A percentile compares a stretch with the other conserved stretches of the same genome.
Conservation (phyloP, 2,797 vertebrate genomes). For the Phoxinus dragarum region DNA sequence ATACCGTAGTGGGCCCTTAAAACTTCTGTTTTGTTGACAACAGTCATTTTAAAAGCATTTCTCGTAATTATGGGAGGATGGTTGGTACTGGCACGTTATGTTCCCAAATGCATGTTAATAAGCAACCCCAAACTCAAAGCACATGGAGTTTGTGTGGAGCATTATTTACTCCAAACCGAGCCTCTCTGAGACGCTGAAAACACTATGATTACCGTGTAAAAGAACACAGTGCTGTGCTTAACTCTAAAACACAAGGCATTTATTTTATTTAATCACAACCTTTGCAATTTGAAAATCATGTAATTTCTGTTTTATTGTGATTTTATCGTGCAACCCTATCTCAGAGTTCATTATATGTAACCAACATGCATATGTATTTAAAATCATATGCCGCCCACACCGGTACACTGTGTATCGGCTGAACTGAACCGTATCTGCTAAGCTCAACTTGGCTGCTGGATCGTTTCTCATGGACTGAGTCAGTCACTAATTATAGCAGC, state of each 20-base stretch:
- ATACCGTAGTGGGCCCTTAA: neutral
- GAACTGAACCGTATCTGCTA: neutral
- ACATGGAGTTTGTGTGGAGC: too few relatives aligned
- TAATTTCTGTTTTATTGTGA: neutral
- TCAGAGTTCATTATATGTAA: neutral
- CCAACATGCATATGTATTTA: neutral
- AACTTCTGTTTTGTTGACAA: too few relatives aligned
- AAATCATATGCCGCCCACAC: neutral
- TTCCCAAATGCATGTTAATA: too few relatives aligned
- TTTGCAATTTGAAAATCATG: neutral
- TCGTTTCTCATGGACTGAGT: slow-evolving; percentile 12
- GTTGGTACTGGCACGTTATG: too few relatives aligned
- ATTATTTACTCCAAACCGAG: too few relatives aligned
- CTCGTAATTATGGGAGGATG: too few relatives aligned
- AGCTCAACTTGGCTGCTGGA: slow-evolving; percentile 19
- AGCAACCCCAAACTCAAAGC: too few relatives aligned
- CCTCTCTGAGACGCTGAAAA: neutral
- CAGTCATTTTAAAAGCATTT: too few relatives aligned
- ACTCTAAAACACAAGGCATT: neutral
- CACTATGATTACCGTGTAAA: neutral
- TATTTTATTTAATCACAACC: neutral
- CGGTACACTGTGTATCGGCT: neutral
- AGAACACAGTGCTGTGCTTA: neutral
- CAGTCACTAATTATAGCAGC: slow-evolving; percentile 32
- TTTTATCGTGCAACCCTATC: neutral